Conservation (phyloP, 1,140 invertebrate species). For the Caenorhabditis elegans region DNA sequence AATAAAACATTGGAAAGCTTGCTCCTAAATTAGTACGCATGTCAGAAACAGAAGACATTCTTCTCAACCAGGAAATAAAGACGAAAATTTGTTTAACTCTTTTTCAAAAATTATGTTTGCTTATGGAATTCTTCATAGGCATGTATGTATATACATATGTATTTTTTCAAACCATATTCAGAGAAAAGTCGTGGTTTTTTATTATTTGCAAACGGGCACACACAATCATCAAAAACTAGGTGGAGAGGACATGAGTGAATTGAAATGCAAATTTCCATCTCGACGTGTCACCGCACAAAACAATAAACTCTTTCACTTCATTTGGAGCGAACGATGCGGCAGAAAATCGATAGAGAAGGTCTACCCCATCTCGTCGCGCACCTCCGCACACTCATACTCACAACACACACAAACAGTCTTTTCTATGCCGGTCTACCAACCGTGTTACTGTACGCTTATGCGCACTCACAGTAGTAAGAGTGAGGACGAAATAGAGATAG, state of each 20-base stretch:
- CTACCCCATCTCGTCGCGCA: neutral
- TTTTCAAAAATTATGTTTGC: no score
- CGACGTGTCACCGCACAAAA: neutral
- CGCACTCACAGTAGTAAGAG: neutral
- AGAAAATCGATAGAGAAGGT: constrained; percentile 25
- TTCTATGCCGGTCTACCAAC: neutral
- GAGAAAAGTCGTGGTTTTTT: no score
- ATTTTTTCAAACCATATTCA: no score
- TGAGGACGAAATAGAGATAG: neutral
- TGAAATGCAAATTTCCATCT: neutral
- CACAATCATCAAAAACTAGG: no score
- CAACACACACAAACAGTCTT: neutral
- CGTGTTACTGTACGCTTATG: constrained; percentile 28
- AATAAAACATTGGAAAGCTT: no score
- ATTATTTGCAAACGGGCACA: no score
- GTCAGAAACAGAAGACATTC: no score
- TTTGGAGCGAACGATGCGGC: constrained; percentile 12
- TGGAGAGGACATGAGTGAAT: neutral
- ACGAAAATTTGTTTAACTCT: no score
- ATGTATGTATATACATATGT: no score
- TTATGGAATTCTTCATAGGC: no score
- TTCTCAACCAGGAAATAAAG: no score
- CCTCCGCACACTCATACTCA: neutral
- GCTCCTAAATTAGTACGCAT: no score
- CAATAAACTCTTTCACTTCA: neutral